These are phyloP conservation scores for Odontamblyopus lacepedii DNA, from an alignment of 2,797 vertebrate genomes.

Conservation along the genomic window DNA sequence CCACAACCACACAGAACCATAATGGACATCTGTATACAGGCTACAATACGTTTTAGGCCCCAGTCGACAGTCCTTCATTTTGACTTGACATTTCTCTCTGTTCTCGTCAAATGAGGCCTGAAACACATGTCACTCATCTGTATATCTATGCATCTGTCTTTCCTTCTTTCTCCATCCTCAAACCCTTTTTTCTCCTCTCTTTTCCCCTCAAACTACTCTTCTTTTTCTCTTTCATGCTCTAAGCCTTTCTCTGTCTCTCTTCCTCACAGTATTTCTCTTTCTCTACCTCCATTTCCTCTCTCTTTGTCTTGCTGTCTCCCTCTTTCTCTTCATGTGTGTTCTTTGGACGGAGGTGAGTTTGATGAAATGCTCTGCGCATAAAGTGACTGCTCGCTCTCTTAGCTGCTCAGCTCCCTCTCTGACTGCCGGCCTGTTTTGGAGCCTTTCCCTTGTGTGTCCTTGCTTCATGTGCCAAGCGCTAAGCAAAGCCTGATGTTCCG, in stretches of 20 bases:
- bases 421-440: slow-evolving; percentile 59
- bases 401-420: slow-evolving; percentile 60
- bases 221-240: no score
- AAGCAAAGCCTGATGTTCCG: slow-evolving; percentile 72
- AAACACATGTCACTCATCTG: neutral
- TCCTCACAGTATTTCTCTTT: neutral
- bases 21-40: neutral
- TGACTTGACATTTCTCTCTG: neutral
- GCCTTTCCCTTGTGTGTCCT: slow-evolving; percentile 36
- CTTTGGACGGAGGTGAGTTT: slow-evolving; percentile 23
- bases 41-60: neutral
- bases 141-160: neutral
- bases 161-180: neutral
- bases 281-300: no score
- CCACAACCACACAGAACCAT: neutral
- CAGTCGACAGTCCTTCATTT: neutral
- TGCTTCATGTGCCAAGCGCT: slow-evolving; percentile 58
- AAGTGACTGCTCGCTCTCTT: slow-evolving; percentile 58
- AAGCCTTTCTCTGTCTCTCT: neutral
- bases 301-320: neutral
- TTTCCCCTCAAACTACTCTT: no score
- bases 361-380: slow-evolving; percentile 44
- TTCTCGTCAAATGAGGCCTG: slow-evolving; percentile 2
- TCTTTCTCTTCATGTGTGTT: neutral
- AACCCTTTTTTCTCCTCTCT: neutral